Base-by-base conservation (phyloP, 2,113 vertebrate species). In the Eretmochelys imbricata region DNA sequence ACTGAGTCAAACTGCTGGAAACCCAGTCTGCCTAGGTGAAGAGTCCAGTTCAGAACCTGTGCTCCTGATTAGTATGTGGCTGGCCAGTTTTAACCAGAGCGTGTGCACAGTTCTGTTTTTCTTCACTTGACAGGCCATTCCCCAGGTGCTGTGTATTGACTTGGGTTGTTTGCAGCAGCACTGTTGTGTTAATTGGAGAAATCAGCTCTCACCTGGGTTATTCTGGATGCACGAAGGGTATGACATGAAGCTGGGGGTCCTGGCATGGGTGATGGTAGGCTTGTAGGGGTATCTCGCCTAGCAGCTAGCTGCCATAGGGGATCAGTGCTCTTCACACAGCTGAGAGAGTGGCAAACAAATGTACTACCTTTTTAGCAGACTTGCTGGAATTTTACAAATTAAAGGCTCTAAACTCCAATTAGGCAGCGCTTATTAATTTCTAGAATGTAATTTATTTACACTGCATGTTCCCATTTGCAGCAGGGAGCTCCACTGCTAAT, bases 351-450 rank as follows among this genome's bases (percentile, higher is more conserved):
- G 38, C 20, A 95, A 49, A 48, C 42, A 48, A 82, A 48, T 4
- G 50, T 82, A 29, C 29, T 42, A 42, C 2, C 80, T 69, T 8
- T 80, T n/a, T 84, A 90, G 19, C 81, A 78, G 1, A 42, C 78
- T 93, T 54, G 49, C 25, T 25, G 65, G 85, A 59, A 38, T 89
- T 93, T 94, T 90, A 79, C 24, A 19, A 89, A 84, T 88, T 85
- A 82, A 84, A 69, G 90, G 85, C 35, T 55, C 20, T 95, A 89
- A 94, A 69, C 55, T 83, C 88, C 95, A 76, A 85, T 95, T 88
- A 95, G 81, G 89, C 87, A 89, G 14, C 4, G 5, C 81, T 91
- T 87, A 82, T 8, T 90, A 42, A 85, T 86, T 97, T 95, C 85
- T 0, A 1, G 84, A 83, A 8, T 93, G 83, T 88, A 62, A 82